phyloP scores from a whole-genome alignment of 2,888 invertebrate species.

The Watsonalla binaria region DNA sequence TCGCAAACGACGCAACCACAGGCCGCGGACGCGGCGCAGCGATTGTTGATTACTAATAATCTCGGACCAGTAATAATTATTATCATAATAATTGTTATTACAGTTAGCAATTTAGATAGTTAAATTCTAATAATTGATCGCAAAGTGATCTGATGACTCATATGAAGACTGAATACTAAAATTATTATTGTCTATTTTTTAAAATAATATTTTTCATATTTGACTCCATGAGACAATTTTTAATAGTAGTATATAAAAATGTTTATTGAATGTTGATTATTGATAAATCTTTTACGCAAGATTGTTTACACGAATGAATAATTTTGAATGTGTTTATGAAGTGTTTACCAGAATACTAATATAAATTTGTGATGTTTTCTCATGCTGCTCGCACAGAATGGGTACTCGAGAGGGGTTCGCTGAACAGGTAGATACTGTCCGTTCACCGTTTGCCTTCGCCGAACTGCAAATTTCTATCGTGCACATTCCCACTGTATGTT shows the following conservation, averaged over 20 bases:
- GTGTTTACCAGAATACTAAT: conserved; percentile 41
- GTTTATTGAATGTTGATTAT: conserved; percentile 59
- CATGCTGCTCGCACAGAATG: conserved; percentile 71
- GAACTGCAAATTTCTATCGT: conserved; percentile 35
- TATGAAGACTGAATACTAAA: conserved; percentile 14
- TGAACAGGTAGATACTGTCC: conserved; percentile 57
- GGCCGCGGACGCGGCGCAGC: background rate
- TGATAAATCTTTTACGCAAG: conserved; percentile 57
- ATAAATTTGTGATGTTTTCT: conserved; percentile 50
- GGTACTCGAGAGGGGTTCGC: conserved; percentile 67
- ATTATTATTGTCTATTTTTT: conserved; percentile 25
- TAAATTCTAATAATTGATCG: conserved; percentile 18
- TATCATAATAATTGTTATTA: background rate
- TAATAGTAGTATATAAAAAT: conserved; percentile 46
- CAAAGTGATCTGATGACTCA: conserved; percentile 12
- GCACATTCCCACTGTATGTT: conserved; percentile 32
- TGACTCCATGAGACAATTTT: conserved; percentile 37
- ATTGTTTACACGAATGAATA: conserved; percentile 45
- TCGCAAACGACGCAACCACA: background rate
- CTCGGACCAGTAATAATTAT: background rate
- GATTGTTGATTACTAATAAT: background rate
- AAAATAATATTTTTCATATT: conserved; percentile 39
- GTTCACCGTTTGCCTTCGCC: conserved; percentile 27
- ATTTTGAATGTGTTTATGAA: conserved; percentile 57
- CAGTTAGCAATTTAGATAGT: background rate